These are phyloP conservation scores for Enteromius afrohamiltoni DNA, from an alignment of 2,797 vertebrate species.

Conservation along the genomic window DNA sequence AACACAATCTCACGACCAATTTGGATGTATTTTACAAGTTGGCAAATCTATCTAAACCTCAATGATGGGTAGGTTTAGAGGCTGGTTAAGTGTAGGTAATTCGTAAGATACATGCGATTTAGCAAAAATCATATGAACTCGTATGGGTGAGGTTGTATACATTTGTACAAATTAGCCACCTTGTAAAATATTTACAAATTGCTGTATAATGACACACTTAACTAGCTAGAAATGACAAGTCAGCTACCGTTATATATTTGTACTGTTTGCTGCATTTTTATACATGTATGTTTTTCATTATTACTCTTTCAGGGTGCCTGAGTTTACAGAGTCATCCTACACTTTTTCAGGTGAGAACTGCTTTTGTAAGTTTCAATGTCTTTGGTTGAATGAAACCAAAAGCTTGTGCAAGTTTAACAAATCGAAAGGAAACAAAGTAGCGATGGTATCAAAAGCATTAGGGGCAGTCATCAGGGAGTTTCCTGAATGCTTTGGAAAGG, in stretches of 20 bases:
- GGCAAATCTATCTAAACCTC: no score
- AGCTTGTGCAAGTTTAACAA: neutral
- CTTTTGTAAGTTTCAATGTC: neutral
- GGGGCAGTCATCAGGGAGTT: constrained; percentile 38
- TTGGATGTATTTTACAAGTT: no score
- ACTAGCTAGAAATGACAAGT: neutral
- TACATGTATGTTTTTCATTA: neutral
- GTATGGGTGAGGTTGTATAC: no score
- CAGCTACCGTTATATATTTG: neutral
- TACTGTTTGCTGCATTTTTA: neutral
- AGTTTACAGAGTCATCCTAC: constrained; percentile 60
- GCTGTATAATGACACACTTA: neutral
- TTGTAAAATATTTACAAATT: no score
- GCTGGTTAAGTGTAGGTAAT: no score
- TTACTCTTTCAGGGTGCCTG: constrained; percentile 54
- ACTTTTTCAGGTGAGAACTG: constrained; percentile 63
- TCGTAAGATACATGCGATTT: no score
- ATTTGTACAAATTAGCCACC: no score
- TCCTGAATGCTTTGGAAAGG: constrained; percentile 28
- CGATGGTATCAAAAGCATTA: neutral
- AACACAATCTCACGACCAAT: no score
- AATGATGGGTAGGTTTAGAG: no score
- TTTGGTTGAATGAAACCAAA: neutral
- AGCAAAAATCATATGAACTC: no score
- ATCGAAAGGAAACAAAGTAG: neutral